Evolutionary conservation across 2,888 invertebrate genomes (phyloP).

Genomic region (Scaptodrosophila latifasciaeformis): DNA sequence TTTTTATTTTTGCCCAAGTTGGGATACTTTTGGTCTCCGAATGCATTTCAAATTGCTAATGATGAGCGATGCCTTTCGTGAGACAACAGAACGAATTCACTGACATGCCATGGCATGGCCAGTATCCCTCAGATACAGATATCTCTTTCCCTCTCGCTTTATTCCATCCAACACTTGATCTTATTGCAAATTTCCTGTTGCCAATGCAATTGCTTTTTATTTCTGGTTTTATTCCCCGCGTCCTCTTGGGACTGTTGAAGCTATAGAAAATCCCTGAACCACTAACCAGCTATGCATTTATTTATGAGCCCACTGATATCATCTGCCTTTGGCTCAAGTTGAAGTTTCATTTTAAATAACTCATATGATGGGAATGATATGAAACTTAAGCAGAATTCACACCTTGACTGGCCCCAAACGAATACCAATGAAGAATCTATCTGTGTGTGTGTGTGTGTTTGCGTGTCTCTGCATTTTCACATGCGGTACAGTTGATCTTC

Average conservation of each 20-base stretch:
- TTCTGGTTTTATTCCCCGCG: too few species aligned
- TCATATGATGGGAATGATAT: constrained; percentile 62
- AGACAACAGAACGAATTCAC: constrained; percentile 43
- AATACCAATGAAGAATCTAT: too few species aligned
- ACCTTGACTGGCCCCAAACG: constrained; percentile 37
- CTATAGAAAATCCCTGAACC: constrained; percentile 12
- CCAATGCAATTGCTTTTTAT: constrained; percentile 26
- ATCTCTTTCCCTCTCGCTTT: background rate
- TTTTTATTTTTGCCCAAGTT: constrained; percentile 13
- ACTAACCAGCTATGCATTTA: constrained; percentile 66
- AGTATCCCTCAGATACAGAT: constrained; percentile 1
- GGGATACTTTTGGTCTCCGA: constrained; percentile 26
- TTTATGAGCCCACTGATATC: constrained; percentile 62
- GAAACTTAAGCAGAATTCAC: constrained; percentile 67
- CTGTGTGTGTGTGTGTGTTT: too few species aligned
- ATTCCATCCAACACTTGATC: background rate
- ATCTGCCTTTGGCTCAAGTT: constrained; percentile 50
- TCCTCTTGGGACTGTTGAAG: too few species aligned
- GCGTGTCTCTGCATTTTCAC: too few species aligned
- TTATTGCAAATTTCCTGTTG: constrained; percentile 17
- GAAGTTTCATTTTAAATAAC: constrained; percentile 22
- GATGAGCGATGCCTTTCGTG: constrained; percentile 67
- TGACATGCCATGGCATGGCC: constrained; percentile 21
- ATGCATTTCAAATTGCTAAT: constrained; percentile 66
- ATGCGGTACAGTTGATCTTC: too few species aligned